Percentiles rank a stretch among this genome's conserved stretches.
phyloP scores from a whole-genome alignment of 2,888 invertebrate genomes.

The Torymus aiolomorphi region DNA sequence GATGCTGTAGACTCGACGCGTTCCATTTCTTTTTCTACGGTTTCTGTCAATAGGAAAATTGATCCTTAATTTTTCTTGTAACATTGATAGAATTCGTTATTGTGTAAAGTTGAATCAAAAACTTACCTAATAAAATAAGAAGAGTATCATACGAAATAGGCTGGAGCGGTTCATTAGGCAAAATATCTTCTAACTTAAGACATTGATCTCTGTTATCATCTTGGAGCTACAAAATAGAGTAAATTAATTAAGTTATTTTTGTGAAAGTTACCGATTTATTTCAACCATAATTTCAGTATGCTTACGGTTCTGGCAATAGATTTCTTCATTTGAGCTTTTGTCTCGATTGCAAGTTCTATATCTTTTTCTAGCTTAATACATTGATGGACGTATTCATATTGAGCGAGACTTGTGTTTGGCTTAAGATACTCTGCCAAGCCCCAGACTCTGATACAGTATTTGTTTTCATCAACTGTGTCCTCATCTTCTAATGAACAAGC shows the following conservation, averaged over 20 bases:
- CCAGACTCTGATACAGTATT: slow-evolving; percentile 85
- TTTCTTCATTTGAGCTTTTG: slow-evolving; percentile 80
- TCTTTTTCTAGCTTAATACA: slow-evolving; percentile 95
- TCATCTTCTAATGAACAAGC: slow-evolving; percentile 88
- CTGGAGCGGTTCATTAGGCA: slow-evolving; percentile 85
- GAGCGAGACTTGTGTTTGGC: slow-evolving; percentile 88
- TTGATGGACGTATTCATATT: slow-evolving; percentile 94
- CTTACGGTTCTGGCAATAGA: slow-evolving; percentile 86
- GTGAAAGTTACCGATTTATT: no score
- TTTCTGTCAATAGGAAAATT: slow-evolving; percentile 78
- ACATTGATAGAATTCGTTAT: no score
- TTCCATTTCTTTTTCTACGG: slow-evolving; percentile 88
- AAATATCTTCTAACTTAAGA: slow-evolving; percentile 85
- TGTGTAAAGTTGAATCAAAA: no score
- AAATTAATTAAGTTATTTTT: no score
- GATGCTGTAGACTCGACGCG: slow-evolving; percentile 83
- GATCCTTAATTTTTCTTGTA: no score
- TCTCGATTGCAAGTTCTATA: slow-evolving; percentile 80
- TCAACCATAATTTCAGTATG: slow-evolving; percentile 36
- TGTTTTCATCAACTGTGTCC: slow-evolving; percentile 80
- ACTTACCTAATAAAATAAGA: slow-evolving; percentile 87
- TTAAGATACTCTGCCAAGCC: slow-evolving; percentile 93
- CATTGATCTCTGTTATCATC: slow-evolving; percentile 89
- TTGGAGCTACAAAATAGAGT: slow-evolving; percentile 76
- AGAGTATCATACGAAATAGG: slow-evolving; percentile 89